These are phyloP conservation scores for Phasia obesa DNA, from an alignment of 2,888 invertebrate genomes.

Conservation along the genomic window DNA sequence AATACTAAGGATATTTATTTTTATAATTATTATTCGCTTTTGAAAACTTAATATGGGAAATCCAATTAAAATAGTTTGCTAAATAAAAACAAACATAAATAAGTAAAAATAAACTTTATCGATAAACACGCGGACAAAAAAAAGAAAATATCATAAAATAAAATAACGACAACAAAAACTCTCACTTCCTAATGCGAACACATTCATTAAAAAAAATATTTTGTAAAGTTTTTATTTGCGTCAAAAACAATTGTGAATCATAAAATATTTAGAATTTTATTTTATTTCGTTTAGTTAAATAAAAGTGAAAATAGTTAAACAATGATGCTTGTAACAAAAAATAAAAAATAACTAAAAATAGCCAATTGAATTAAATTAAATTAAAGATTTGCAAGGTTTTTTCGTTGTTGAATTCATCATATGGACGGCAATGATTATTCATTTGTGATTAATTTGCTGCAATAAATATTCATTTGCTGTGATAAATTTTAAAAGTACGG, in stretches of 20 bases:
- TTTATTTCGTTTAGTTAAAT: constrained; percentile 26
- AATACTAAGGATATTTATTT: no score
- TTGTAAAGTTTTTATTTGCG: constrained; percentile 30
- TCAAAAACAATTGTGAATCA: constrained; percentile 35
- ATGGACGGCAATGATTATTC: no score
- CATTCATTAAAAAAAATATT: neutral
- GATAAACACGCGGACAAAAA: neutral
- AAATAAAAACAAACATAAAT: no score
- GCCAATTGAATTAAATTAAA: neutral
- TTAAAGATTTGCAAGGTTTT: no score
- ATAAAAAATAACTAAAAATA: constrained; percentile 20
- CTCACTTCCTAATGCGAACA: neutral
- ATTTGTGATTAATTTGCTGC: no score
- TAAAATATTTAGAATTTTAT: constrained; percentile 55
- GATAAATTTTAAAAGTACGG: no score
- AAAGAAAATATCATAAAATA: neutral
- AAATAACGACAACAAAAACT: neutral
- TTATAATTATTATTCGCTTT: no score
- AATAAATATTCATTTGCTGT: no score
- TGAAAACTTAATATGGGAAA: neutral
- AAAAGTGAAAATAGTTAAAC: constrained; percentile 5
- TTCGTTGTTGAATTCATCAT: no score
- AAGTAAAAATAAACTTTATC: no score
- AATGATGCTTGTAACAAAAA: neutral
- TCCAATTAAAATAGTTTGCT: no score